Evolutionary conservation across 2,113 vertebrate genomes (phyloP), one percentile per base, ranked within the genome.

Genomic region (Sakesphorus luctuosus): DNA sequence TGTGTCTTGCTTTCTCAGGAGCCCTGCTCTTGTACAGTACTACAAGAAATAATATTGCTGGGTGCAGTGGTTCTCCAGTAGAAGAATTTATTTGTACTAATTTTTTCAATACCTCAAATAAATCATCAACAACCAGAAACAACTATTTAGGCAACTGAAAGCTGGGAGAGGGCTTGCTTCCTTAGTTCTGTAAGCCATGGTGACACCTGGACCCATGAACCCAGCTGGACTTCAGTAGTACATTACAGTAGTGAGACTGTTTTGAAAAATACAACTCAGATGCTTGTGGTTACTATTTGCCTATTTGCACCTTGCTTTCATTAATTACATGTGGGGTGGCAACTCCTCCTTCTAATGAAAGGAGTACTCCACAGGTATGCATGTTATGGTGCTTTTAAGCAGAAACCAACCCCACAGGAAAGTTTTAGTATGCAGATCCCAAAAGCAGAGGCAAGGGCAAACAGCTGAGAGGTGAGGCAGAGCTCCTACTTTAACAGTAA

Each of bases 271-370:
- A 33, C 17, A 14, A 3, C 13, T 72, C 40, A 87, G 44, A 43
- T 68, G 19, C 40, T 71, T 68, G 73, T 46, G 69, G 84, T 84
- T 84, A 49, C 25, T 28, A 50, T 61, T 78, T 86, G 38, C 71
- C 56, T 69, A 4, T 83, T 78, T 86, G 85, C 83, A 92, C 63
- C 62, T 83, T 94, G 66, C 81, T 94, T 87, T 78, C 47, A 69
- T 53, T 80, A 63, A 95, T 59, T 80, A 33, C 14, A 12, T 4
- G 31, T 31, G 26, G 52, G 40, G 5, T 79, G 77, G 59, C 15
- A 77, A 83, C 76, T 65, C 25, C 61, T 93, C 47, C 47, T 80
- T 47, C 47, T 84, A 43, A 78, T 72, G 76, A 43, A 89, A 72
- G 47, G 56, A 84, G 15, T 28, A 20, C 36, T 87, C 80, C 91